Percentiles rank a stretch among this genome's conserved stretches.
Conservation (phyloP, 2,113 vertebrate species). For the Craseonycteris thonglongyai region DNA sequence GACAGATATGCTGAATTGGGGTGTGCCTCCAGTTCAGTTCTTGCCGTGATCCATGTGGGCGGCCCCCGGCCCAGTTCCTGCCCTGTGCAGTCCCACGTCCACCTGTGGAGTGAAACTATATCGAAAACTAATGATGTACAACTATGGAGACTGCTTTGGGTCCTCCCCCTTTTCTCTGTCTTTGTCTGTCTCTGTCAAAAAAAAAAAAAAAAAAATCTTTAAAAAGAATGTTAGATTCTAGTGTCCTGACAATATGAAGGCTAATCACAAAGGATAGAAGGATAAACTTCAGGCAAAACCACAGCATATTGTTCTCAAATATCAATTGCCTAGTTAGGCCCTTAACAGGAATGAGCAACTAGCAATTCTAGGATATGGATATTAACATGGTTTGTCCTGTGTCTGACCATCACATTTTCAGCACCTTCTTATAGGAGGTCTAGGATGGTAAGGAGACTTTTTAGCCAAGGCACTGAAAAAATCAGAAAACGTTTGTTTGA, state of each 20-base stretch:
- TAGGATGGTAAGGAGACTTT: background rate
- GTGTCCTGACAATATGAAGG: background rate
- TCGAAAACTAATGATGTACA: too few relatives aligned
- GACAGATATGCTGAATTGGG: too few relatives aligned
- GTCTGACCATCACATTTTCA: background rate
- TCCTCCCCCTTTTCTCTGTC: too few relatives aligned
- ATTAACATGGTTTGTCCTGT: background rate
- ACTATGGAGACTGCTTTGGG: too few relatives aligned
- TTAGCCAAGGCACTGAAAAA: background rate
- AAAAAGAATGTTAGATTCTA: too few relatives aligned
- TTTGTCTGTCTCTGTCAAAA: too few relatives aligned
- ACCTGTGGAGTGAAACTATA: too few relatives aligned
- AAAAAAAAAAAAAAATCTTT: too few relatives aligned
- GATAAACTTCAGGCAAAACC: background rate
- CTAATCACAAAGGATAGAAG: background rate
- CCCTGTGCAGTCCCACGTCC: too few relatives aligned
- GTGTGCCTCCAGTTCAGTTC: too few relatives aligned
- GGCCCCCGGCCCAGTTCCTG: too few relatives aligned
- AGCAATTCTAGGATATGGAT: background rate
- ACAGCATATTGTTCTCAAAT: background rate
- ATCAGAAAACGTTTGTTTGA: background rate
- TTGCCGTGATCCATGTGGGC: too few relatives aligned
- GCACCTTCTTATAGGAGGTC: background rate
- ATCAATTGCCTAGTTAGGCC: background rate
- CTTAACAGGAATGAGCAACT: background rate